Conservation (phyloP, 1,140 invertebrate species). For the Drosophila navojoa region DNA sequence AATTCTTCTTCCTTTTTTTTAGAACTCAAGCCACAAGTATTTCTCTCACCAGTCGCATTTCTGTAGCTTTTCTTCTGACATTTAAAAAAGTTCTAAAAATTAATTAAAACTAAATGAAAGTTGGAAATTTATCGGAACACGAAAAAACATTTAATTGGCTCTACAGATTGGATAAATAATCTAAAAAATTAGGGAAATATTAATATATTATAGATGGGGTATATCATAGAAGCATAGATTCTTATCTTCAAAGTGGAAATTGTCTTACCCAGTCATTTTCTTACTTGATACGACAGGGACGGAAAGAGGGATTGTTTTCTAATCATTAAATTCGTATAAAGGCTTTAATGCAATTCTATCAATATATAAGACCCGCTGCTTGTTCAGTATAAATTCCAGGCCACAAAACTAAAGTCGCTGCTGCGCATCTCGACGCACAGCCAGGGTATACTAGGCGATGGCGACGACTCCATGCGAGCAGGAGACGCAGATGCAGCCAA, state of each 20-base stretch:
- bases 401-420: constrained; percentile 76
- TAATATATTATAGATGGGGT: background rate
- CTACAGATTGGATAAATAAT: background rate
- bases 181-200: background rate
- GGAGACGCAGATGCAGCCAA: background rate
- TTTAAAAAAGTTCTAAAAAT: background rate
- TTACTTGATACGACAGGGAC: too few relatives aligned
- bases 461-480: background rate
- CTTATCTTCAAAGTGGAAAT: too few relatives aligned
- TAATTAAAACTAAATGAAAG: background rate
- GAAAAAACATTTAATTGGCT: constrained; percentile 27
- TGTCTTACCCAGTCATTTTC: too few relatives aligned
- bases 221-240: too few relatives aligned
- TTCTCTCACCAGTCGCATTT: background rate
- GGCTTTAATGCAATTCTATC: background rate
- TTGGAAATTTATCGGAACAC: background rate
- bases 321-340: too few relatives aligned
- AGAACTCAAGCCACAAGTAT: background rate
- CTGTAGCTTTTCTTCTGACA: background rate
- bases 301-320: too few relatives aligned
- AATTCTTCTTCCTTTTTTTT: too few relatives aligned
- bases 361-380: background rate
- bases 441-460: constrained; percentile 49
- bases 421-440: constrained; percentile 67
- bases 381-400: constrained; percentile 77